Evolutionary conservation across 2,797 vertebrate genomes (phyloP).

Genomic region (Mormyrus hasselquistii): DNA sequence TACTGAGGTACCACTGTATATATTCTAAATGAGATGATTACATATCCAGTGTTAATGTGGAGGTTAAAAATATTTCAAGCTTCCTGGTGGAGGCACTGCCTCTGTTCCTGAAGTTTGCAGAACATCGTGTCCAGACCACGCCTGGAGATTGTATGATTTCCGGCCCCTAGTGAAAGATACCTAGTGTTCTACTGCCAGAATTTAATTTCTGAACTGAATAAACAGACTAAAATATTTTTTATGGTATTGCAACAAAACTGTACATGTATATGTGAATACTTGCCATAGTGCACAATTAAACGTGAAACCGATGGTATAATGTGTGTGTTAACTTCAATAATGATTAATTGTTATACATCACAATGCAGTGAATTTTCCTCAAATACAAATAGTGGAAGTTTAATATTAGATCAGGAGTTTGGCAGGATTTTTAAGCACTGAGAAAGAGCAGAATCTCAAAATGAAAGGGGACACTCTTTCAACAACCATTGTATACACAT

Average conservation of each 20-base stretch:
- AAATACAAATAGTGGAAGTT: not conserved
- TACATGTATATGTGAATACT: not conserved
- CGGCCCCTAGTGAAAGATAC: not conserved
- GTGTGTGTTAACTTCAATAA: not conserved
- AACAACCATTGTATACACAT: not conserved
- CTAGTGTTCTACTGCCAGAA: not conserved
- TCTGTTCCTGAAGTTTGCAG: not conserved
- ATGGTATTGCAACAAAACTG: not conserved
- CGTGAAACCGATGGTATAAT: not conserved
- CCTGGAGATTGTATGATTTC: not conserved
- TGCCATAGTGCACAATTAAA: not conserved
- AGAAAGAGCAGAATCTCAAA: not conserved
- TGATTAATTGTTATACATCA: not conserved
- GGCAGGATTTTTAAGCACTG: not conserved
- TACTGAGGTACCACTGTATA: not conserved
- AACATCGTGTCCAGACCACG: not conserved
- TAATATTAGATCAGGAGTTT: not conserved
- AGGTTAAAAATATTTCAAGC: not conserved
- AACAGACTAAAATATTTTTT: not conserved
- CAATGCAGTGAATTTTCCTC: not conserved
- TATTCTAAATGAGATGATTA: not conserved
- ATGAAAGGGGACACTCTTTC: not conserved
- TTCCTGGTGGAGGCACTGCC: not conserved
- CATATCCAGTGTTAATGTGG: not conserved
- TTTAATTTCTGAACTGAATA: not conserved